Evolutionary conservation across 2,888 invertebrate genomes (phyloP), one percentile per base, ranked within the genome.

Genomic region (Trachelus iudaicus): DNA sequence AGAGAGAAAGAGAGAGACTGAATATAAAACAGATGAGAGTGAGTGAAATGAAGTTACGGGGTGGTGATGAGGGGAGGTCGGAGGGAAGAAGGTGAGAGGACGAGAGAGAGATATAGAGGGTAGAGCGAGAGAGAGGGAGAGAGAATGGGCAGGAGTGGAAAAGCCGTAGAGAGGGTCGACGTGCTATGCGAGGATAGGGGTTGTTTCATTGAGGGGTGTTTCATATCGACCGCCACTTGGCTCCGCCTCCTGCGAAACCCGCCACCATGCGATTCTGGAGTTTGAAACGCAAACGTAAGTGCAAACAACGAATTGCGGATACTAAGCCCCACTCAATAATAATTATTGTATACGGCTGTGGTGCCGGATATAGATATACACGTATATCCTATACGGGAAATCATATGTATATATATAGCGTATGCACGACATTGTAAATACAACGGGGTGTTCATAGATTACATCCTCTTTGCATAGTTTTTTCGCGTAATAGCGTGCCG

Each of bases 191-290:
- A 77, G 73, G 77, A 80, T 79, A 79, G 84, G 84, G 86, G 82
- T 85, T 83, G 86, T 86, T 87, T 85, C 85, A 87, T 85, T 84
- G 83, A 84, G 85, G 85, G 86, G 83, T 86, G 84, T 85, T 86
- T 87, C 86, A 84, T 88, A 86, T 88, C 86, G 87, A 87, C 85
- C 87, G 83, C 82, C 79, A 85, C 85, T 85, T 85, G 84, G 85
- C 87, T 86, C 86, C 87, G 85, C 86, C 85, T 85, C 83, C 82
- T 80, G 79, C 77, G 68, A 75, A 75, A 78, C 79, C 80, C 77
- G 82, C 79, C 81, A 81, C 80, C 81, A 79, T 80, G 76, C 80
- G 78, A 81, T 78, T 79, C 69, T 73, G 75, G n/a, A 69, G 37
- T 73, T n/a, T 34, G 37, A 34, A 69, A 69, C 73, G 69, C 74